phyloP scores from a whole-genome alignment of 1,140 invertebrate species.

The Heliconius hewitsoni region DNA sequence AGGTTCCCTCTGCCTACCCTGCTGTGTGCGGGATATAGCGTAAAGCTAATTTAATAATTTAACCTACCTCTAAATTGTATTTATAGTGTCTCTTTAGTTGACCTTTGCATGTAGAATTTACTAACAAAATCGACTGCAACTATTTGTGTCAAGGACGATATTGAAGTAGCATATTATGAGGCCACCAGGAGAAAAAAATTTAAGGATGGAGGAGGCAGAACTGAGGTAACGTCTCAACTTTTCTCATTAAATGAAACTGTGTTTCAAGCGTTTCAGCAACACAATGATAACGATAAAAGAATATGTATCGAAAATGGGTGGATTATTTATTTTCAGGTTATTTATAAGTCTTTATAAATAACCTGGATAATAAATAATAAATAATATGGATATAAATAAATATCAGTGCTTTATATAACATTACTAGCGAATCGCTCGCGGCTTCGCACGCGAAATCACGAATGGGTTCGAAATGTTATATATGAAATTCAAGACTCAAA shows the following conservation, averaged over 20 bases:
- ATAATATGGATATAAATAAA: too few relatives aligned
- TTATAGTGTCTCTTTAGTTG: slow-evolving; percentile 14
- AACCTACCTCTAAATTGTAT: not conserved
- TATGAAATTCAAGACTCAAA: too few relatives aligned
- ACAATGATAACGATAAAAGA: not conserved
- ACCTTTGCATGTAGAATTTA: slow-evolving; percentile 19
- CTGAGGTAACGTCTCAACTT: not conserved
- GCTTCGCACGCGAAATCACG: too few relatives aligned
- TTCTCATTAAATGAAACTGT: not conserved
- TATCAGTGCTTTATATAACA: too few relatives aligned
- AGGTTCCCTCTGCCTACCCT: too few relatives aligned
- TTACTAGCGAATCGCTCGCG: too few relatives aligned
- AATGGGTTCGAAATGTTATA: too few relatives aligned
- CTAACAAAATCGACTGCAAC: slow-evolving; percentile 29
- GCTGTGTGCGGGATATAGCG: too few relatives aligned
- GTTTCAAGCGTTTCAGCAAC: not conserved
- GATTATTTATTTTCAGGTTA: not conserved
- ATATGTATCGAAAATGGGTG: not conserved
- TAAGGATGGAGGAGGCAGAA: not conserved
- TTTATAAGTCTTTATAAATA: too few relatives aligned
- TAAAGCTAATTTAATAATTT: too few relatives aligned
- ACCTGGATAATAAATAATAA: too few relatives aligned
- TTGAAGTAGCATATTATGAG: slow-evolving; percentile 4
- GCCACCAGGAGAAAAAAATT: not conserved
- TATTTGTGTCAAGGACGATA: slow-evolving; percentile 25